phyloP scores from a whole-genome alignment of 2,888 invertebrate genomes.

The Patella caerulea region DNA sequence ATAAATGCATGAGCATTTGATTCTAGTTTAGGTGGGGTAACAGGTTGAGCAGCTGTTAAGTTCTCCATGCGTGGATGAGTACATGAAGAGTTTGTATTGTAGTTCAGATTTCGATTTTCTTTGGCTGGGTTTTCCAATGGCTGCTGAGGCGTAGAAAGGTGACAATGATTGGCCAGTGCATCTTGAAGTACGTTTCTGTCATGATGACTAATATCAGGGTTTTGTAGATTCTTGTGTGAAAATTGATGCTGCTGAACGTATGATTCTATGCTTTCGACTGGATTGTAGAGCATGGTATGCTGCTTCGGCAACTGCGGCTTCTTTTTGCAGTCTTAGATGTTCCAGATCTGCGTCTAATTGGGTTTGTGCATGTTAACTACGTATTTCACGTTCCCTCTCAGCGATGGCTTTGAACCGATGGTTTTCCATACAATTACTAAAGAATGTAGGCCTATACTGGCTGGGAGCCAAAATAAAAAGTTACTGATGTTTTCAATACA shows the following conservation, averaged over 20 bases:
- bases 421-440: no score
- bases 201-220: not conserved
- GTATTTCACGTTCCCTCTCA: not conserved
- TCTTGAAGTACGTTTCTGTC: not conserved
- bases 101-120: not conserved
- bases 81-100: no score
- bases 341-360: not conserved
- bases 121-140: not conserved
- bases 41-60: not conserved
- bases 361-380: not conserved
- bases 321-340: not conserved
- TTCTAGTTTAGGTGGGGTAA: not conserved
- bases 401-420: not conserved
- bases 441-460: no score
- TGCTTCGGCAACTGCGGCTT: not conserved
- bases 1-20: not conserved
- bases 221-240: not conserved
- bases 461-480: no score
- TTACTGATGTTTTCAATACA: no score
- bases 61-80: no score
- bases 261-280: not conserved
- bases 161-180: not conserved
- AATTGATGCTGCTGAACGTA: not conserved
- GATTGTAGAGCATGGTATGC: not conserved
- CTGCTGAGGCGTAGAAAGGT: not conserved